Evolutionary conservation across 2,113 vertebrate genomes (phyloP), one percentile per base, ranked within the genome.

Genomic region (Ammodytes dubius): DNA sequence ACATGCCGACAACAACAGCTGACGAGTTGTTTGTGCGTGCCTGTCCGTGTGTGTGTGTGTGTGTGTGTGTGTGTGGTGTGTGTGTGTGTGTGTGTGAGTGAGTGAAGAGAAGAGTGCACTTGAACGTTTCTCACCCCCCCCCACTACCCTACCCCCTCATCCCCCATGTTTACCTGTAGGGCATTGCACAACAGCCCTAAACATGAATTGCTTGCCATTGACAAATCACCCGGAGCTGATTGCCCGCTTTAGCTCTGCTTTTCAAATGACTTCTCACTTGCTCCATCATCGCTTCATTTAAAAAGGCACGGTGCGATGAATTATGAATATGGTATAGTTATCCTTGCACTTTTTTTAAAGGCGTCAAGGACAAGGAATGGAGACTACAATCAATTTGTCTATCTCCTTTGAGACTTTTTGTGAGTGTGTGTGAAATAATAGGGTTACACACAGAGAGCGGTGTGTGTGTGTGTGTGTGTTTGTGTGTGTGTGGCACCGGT

Each of bases 161-260:
- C 77, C 80, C 52, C 58, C 88, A 82, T 88, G 85, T 93, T 92
- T 93, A 90, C 90, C 88, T 92, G 87, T 52, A 86, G 88, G 88
- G 81, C 89, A 86, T 82, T 74, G 45, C 65, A 81, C 74, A 49
- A 57, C 52, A 91, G 81, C 84, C 74, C 27, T 76, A 79, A 56
- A 76, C 70, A 64, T 81, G 79, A 76, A 79, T 86, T 72, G 63
- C 78, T 86, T 15, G 15, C 83, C 82, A 82, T 90, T 88, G 89
- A 93, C 81, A 87, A 89, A 89, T 90, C 84, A 84, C 77, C 81
- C 63, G 39, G 56, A 77, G 84, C 63, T 88, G 88, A 89, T 86
- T 82, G 84, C 78, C 27, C 63, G 65, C 75, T 86, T 90, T 86
- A 82, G 78, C 64, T 77, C 47, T 81, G 70, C 85, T 86, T 90